A percentile compares a stretch with the other conserved stretches of the same genome.
Evolutionary conservation across 2,888 invertebrate species (phyloP).

Genomic region (Zaprionus lineosus): DNA sequence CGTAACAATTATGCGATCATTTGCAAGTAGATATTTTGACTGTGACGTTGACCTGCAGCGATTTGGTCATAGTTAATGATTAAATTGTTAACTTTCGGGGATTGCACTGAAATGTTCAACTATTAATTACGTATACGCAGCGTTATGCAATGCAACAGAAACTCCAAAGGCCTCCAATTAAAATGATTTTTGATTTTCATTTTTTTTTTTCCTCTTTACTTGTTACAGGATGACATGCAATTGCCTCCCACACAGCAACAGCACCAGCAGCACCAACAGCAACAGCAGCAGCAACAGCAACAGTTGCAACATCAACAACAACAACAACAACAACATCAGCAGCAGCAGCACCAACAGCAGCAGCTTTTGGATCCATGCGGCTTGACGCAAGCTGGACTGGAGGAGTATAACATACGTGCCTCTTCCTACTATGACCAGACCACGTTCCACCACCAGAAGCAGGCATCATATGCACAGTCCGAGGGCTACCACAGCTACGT

Average conservation of each 20-base stretch:
- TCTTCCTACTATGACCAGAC: constrained; percentile 85
- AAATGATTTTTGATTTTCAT: constrained; percentile 27
- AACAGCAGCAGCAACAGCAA: constrained; percentile 26
- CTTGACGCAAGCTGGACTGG: constrained; percentile 87
- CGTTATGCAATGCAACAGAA: constrained; percentile 54
- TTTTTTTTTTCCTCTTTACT: constrained; percentile 12
- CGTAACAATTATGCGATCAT: constrained; percentile 68
- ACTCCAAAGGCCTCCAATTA: background rate
- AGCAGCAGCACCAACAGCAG: constrained; percentile 45
- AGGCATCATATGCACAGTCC: constrained; percentile 90
- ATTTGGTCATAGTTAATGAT: constrained; percentile 69
- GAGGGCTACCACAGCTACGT: constrained; percentile 92
- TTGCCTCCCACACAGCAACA: constrained; percentile 45
- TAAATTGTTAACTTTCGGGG: constrained; percentile 50
- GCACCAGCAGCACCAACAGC: constrained; percentile 31
- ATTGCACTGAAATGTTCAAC: constrained; percentile 49
- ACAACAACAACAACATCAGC: constrained; percentile 6
- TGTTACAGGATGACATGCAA: constrained; percentile 81
- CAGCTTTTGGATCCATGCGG: constrained; percentile 79
- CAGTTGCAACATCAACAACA: constrained; percentile 19
- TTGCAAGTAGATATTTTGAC: constrained; percentile 57
- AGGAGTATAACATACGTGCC: constrained; percentile 87
- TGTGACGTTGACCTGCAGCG: constrained; percentile 35
- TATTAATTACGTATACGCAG: constrained; percentile 60
- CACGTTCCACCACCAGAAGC: constrained; percentile 87